phyloP scores from a whole-genome alignment of 2,888 invertebrate genomes.

The Metellina segmentata region DNA sequence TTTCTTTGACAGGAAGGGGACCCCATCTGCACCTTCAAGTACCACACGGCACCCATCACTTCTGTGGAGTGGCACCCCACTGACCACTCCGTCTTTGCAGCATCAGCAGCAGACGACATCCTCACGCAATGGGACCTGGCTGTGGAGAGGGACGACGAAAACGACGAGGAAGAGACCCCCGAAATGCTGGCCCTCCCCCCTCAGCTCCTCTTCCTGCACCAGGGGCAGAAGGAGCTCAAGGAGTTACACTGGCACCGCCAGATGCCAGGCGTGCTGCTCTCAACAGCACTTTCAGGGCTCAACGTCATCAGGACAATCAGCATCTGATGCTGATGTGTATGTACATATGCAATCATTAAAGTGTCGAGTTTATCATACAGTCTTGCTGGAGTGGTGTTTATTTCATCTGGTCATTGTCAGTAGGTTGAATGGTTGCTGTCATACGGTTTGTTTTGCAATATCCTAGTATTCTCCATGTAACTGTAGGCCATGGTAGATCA shows the following conservation, averaged over 20 bases:
- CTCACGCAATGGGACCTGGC: slow-evolving; percentile 98
- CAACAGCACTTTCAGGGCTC: slow-evolving; percentile 96
- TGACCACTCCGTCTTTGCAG: slow-evolving; percentile 96
- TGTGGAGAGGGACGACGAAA: slow-evolving; percentile 88
- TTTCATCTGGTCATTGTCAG: no score
- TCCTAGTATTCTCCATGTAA: no score
- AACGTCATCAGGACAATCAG: slow-evolving; percentile 99
- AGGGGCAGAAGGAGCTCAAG: slow-evolving; percentile 98
- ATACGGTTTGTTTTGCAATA: no score
- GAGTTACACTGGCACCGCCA: slow-evolving; percentile 99
- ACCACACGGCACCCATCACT: slow-evolving; percentile 95
- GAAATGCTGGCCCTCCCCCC: slow-evolving; percentile 88
- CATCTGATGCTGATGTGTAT: slow-evolving; percentile 84
- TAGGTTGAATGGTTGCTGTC: no score
- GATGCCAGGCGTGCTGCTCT: slow-evolving; percentile 94
- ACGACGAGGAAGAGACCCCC: slow-evolving; percentile 79
- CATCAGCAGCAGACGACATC: slow-evolving; percentile 96
- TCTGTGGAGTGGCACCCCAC: slow-evolving; percentile 98
- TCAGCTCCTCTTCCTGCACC: slow-evolving; percentile 97
- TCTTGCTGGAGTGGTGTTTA: no score
- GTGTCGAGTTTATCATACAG: no score
- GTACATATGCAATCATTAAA: no score
- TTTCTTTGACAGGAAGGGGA: slow-evolving; percentile 82
- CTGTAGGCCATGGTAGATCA: no score
- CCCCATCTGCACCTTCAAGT: slow-evolving; percentile 95